Conservation (phyloP, 2,113 vertebrate genomes). For the Cervus canadensis region DNA sequence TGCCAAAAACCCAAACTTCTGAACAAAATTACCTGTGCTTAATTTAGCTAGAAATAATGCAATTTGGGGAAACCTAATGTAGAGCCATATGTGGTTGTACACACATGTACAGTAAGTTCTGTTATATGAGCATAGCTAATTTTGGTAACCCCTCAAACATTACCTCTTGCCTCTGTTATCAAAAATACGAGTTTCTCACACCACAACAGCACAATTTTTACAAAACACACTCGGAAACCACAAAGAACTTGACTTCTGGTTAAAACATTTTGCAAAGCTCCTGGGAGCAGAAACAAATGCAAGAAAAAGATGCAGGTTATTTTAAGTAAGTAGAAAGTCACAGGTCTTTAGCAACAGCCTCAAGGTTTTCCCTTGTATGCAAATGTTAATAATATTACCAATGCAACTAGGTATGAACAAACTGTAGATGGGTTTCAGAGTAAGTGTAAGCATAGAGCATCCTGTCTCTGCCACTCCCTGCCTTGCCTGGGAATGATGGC, state of each 20-base stretch:
- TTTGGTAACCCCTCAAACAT: not conserved
- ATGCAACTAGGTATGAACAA: not conserved
- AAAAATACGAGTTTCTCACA: not conserved
- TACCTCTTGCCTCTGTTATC: not conserved
- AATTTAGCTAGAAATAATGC: constrained; percentile 16
- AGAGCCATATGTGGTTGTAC: not conserved
- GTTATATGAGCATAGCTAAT: not conserved
- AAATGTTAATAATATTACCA: not conserved
- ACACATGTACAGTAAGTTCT: not conserved
- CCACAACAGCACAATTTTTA: not conserved
- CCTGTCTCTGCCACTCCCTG: not conserved
- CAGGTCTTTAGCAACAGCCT: not conserved
- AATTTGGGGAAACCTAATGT: not conserved
- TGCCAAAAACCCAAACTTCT: constrained; percentile 44
- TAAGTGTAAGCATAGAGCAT: not conserved
- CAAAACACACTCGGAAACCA: not conserved
- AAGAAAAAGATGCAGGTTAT: not conserved
- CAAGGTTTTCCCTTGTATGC: not conserved
- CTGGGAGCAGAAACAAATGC: not conserved
- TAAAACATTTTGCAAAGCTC: not conserved
- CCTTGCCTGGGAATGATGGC: not conserved
- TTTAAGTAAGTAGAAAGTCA: not conserved
- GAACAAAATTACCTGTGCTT: constrained; percentile 26
- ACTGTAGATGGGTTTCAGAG: not conserved
- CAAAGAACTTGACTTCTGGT: not conserved